Evolutionary conservation across 1,140 invertebrate genomes (phyloP).

Genomic region (Heliconius congener): DNA sequence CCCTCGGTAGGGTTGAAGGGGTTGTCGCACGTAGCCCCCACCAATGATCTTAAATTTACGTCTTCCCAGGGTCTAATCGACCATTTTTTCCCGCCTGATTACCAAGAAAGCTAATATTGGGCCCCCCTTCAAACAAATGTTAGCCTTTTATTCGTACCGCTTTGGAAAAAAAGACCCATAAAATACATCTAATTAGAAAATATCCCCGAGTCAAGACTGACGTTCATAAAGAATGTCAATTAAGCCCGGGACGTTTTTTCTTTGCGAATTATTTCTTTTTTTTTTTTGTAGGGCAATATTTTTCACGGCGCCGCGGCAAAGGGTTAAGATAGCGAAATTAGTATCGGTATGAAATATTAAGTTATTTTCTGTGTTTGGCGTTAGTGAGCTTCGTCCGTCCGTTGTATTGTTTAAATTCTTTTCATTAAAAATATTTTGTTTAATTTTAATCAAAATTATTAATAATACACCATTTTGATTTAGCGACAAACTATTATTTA

Average conservation of each 20-base stretch:
- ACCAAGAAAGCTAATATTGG: constrained; percentile 75
- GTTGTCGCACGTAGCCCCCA: constrained; percentile 52
- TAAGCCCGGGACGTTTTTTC: constrained; percentile 74
- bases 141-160: constrained; percentile 76
- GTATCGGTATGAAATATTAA: constrained; percentile 81
- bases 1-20: constrained; percentile 44
- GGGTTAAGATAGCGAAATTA: constrained; percentile 81
- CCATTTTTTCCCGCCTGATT: constrained; percentile 79
- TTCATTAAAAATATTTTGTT: neutral
- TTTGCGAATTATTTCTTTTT: constrained; percentile 51
- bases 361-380: constrained; percentile 76
- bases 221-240: constrained; percentile 82
- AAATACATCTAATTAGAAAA: constrained; percentile 83
- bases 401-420: neutral
- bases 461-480: too few relatives aligned
- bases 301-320: constrained; percentile 71
- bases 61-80: constrained; percentile 71
- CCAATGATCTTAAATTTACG: constrained; percentile 79
- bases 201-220: constrained; percentile 80
- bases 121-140: constrained; percentile 78
- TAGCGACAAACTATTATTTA: too few relatives aligned
- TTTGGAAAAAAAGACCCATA: constrained; percentile 79
- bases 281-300: constrained; percentile 61
- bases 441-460: too few relatives aligned
- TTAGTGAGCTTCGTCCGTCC: constrained; percentile 33